Conservation (phyloP, 2,888 invertebrate genomes). For the Cataglyphis rosenhaueri region DNA sequence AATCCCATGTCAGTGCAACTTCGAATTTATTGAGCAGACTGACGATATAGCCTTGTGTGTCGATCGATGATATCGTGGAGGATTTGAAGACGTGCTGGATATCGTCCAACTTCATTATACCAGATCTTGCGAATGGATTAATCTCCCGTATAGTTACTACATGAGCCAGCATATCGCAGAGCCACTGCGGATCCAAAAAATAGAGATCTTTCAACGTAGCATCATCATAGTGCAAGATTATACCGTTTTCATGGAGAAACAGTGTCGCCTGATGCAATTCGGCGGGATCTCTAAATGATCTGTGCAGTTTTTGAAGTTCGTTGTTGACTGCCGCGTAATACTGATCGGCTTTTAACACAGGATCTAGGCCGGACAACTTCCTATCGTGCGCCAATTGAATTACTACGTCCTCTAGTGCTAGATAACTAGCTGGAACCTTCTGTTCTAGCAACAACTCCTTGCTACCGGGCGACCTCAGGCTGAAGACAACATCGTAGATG, state of each 20-base stretch:
- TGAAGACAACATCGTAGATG: slow-evolving; percentile 97
- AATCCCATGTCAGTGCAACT: slow-evolving; percentile 98
- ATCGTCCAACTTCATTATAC: slow-evolving; percentile 97
- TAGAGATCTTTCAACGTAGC: slow-evolving; percentile 97
- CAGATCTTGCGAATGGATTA: slow-evolving; percentile 96
- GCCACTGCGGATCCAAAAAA: slow-evolving; percentile 99
- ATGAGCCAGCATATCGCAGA: slow-evolving; percentile 98
- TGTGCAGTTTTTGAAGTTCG: slow-evolving; percentile 89
- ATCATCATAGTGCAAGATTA: slow-evolving; percentile 97
- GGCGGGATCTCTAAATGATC: slow-evolving; percentile 94
- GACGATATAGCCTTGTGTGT: slow-evolving; percentile 93
- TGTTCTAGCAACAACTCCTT: slow-evolving; percentile 97
- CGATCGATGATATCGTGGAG: slow-evolving; percentile 91
- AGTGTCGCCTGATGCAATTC: slow-evolving; percentile 98
- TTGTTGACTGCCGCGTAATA: slow-evolving; percentile 86
- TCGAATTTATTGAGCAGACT: slow-evolving; percentile 98
- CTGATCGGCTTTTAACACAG: slow-evolving; percentile 93
- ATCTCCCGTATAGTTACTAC: slow-evolving; percentile 99
- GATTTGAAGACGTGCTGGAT: slow-evolving; percentile 96
- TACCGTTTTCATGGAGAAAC: slow-evolving; percentile 99
- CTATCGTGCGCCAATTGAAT: slow-evolving; percentile 92
- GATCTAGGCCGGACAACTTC: slow-evolving; percentile 90
- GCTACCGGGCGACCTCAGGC: slow-evolving; percentile 95
- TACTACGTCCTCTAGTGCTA: slow-evolving; percentile 97
- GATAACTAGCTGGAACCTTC: slow-evolving; percentile 97